These are phyloP conservation scores for Spilogale gracilis DNA, from an alignment of 2,113 vertebrate species.

Conservation along the genomic window DNA sequence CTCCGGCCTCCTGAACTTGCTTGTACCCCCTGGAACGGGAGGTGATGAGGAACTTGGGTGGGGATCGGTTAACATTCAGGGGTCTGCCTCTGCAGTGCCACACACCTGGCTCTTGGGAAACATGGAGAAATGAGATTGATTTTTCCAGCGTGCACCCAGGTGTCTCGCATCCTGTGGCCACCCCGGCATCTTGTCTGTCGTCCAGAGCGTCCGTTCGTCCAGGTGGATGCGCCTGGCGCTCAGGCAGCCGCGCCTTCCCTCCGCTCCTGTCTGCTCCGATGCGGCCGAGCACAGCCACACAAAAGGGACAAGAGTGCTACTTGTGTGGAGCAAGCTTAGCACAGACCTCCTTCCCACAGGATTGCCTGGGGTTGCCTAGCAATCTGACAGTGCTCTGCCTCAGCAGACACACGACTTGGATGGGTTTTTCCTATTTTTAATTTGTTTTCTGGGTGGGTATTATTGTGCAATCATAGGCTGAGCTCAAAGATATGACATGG, in stretches of 20 bases:
- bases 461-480: slow-evolving; percentile 40
- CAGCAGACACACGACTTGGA: slow-evolving; percentile 61
- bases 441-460: slow-evolving; percentile 45
- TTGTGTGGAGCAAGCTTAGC: neutral
- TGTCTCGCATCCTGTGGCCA: neutral
- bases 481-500: neutral
- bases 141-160: neutral
- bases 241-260: neutral
- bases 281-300: slow-evolving; percentile 30
- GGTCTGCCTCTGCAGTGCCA: neutral
- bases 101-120: slow-evolving; percentile 29
- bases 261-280: slow-evolving; percentile 12
- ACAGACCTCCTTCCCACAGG: slow-evolving; percentile 69
- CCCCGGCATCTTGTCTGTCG: neutral
- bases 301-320: slow-evolving; percentile 28
- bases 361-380: slow-evolving; percentile 82
- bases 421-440: slow-evolving; percentile 65
- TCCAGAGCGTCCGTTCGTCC: neutral
- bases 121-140: neutral
- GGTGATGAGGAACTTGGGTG: neutral
- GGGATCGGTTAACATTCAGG: neutral
- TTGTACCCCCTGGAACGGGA: neutral
- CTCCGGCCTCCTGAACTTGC: neutral
- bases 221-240: neutral
- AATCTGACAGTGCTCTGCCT: slow-evolving; percentile 73